These are phyloP conservation scores for Picus viridis DNA, from an alignment of 2,797 vertebrate genomes.

Conservation along the genomic window DNA sequence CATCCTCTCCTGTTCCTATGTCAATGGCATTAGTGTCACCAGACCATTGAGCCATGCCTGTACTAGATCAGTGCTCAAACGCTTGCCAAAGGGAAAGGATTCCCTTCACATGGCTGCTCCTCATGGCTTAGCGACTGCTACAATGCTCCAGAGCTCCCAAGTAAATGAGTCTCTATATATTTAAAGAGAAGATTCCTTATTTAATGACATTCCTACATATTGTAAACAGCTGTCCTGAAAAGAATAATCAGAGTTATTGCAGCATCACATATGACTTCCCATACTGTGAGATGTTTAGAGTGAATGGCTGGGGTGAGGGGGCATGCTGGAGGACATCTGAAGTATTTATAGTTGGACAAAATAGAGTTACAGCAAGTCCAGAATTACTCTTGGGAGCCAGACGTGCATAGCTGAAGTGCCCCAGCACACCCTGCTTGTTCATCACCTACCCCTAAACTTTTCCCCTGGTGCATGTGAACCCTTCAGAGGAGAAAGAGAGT, in stretches of 20 bases:
- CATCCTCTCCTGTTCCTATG: not conserved
- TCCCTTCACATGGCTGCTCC: too few relatives aligned
- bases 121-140: too few relatives aligned
- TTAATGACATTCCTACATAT: too few relatives aligned
- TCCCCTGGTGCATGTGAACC: fast-evolving
- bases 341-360: not conserved
- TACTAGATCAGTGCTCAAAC: too few relatives aligned
- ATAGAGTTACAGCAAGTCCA: not conserved
- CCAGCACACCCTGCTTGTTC: not conserved
- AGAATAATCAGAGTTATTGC: not conserved
- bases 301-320: not conserved
- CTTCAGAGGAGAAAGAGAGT: not conserved
- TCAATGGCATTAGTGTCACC: too few relatives aligned
- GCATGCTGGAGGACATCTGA: not conserved
- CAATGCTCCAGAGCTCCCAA: too few relatives aligned
- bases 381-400: not conserved
- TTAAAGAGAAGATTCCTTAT: too few relatives aligned
- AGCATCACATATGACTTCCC: not conserved
- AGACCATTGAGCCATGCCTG: too few relatives aligned
- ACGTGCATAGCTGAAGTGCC: not conserved
- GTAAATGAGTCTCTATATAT: too few relatives aligned
- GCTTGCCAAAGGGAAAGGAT: too few relatives aligned
- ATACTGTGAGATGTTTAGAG: not conserved
- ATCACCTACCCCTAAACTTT: not conserved
- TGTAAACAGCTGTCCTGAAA: too few relatives aligned